Base-by-base conservation (phyloP, 2,113 vertebrate genomes). In the Halcyon malimbica region DNA sequence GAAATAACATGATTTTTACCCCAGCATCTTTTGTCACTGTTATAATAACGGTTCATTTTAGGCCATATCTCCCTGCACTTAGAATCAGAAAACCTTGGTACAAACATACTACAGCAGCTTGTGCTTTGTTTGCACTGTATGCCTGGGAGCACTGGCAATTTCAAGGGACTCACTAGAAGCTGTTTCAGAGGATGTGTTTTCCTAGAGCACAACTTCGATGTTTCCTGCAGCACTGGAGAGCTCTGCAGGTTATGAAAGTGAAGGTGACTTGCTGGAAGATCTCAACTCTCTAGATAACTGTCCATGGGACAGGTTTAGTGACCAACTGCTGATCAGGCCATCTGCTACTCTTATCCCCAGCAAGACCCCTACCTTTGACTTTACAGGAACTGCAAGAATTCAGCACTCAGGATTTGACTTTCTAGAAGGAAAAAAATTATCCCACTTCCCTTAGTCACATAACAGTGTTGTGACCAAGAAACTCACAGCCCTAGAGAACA, bases 31-130 rank as follows among this genome's bases (percentile, higher is more conserved):
- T 90, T 87, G 62, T 48, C 80, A 23, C 42, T 87, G 33, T 51
- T 85, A 9, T 18, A 95, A 87, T 89, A 93, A 95, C 85, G 74
- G 74, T 60, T 93, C 87, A 59, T 62, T 96, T 82, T 79, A 77
- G 89, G 84, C 77, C n/a, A 2, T 59, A 62, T 87, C 81, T 91
- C 73, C 26, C 39, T 56, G 62, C 69, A 41, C 57, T 68, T 46
- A 20, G 29, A 46, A 31, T 67, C 91, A 92, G 93, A 87, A 96
- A 97, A 75, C 60, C 26, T 46, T 54, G 56, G 53, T 37, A 81
- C 81, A 86, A 48, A 75, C 0, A 42, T 70, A 50, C 35, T 57
- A 4, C 50, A 60, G 76, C 65, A 89, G 21, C 48, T 63, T 24
- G 78, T 31, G 62, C 57, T 91, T 59, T 87, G 68, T 76, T 76